These are phyloP conservation scores for Poeciliopsis paucimaculata DNA, from an alignment of 2,797 vertebrate genomes.

Conservation along the genomic window DNA sequence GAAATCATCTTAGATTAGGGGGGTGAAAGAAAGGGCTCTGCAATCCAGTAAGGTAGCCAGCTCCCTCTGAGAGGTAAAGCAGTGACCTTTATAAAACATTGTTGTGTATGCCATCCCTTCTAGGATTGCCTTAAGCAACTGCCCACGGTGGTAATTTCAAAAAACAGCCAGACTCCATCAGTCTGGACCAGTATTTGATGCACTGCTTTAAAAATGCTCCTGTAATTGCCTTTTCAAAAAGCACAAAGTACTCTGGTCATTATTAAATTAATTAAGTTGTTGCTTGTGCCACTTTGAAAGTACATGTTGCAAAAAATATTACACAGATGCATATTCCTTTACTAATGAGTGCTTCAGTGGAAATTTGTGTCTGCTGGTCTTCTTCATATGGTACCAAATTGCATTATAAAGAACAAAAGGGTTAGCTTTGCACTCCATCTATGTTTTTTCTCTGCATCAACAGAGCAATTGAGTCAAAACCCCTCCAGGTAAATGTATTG, in stretches of 20 bases:
- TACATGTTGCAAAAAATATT: neutral
- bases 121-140: neutral
- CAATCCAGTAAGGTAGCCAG: neutral
- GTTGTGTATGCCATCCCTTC: neutral
- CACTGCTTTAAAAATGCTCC: neutral
- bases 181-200: neutral
- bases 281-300: neutral
- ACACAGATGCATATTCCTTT: neutral
- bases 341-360: neutral
- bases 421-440: neutral
- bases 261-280: neutral
- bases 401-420: neutral
- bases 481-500: constrained; percentile 11
- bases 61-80: neutral
- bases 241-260: neutral
- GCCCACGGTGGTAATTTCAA: neutral
- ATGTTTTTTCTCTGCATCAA: constrained; percentile 13
- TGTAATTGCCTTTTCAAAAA: neutral
- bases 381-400: neutral
- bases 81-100: neutral
- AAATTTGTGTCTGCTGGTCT: neutral
- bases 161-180: neutral
- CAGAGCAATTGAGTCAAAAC: constrained; percentile 15
- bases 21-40: neutral
- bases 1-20: neutral